Conservation (phyloP, 2,797 vertebrate species). For the Knipowitschia caucasica region DNA sequence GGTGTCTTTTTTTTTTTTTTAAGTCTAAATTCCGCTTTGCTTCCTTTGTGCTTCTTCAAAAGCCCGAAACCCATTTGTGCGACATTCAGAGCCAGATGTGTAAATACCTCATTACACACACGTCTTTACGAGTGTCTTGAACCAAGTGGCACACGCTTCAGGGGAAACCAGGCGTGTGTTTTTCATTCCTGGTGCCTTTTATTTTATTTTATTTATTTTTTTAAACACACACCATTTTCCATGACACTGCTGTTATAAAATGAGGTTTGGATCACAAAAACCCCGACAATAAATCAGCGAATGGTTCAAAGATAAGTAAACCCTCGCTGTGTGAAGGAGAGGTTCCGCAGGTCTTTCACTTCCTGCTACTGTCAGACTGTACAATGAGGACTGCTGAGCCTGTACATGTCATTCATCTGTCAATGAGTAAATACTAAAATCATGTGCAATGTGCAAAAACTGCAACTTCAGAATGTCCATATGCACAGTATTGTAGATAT, state of each 20-base stretch:
- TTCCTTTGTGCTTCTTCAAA: not conserved
- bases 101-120: slow-evolving; percentile 10
- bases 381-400: no score
- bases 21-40: not conserved
- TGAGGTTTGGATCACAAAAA: slow-evolving; percentile 35
- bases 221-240: slow-evolving; percentile 48
- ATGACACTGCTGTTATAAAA: slow-evolving; percentile 46
- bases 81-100: slow-evolving; percentile 12
- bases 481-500: no score
- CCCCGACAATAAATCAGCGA: not conserved
- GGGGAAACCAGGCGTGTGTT: slow-evolving; percentile 17
- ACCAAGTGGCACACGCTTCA: slow-evolving; percentile 24
- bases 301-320: not conserved
- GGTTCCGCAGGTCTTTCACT: no score
- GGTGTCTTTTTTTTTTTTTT: not conserved
- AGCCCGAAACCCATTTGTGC: slow-evolving; percentile 16
- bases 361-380: no score
- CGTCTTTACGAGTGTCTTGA: slow-evolving; percentile 14
- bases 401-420: no score
- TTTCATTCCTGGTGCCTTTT: slow-evolving; percentile 32
- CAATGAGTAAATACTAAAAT: no score
- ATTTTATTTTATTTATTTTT: no score
- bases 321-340: no score
- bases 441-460: no score
- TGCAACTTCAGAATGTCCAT: no score